Evolutionary conservation across 2,113 vertebrate species (phyloP), one percentile per base, ranked within the genome.

Genomic region (Hemiprocne comata): DNA sequence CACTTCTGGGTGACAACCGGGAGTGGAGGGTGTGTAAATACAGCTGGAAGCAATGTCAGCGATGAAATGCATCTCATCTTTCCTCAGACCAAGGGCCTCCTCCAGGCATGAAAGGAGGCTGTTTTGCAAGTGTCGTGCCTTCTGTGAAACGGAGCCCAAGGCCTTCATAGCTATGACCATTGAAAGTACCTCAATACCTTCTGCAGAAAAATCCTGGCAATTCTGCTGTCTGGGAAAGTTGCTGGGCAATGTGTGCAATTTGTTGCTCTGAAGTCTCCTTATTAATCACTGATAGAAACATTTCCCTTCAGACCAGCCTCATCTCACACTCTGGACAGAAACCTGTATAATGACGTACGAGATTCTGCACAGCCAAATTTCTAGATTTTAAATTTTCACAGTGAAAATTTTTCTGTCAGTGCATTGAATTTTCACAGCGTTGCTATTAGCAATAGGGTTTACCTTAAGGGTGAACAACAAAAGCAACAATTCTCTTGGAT

Each of bases 351-450:
- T 93, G 48, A 53, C 54, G 69, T 53, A 89, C 33, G 54, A 87
- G 89, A 50, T 21, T 44, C 19, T 81, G 17, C 21, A 57, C 72
- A 90, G 62, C 26, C 36, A 80, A 69, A 86, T 86, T 86, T 93
- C 76, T 67, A 67, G 44, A 38, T 84, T 13, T 3, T 84, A 75
- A 92, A 93, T 72, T 71, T 85, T 90, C n/a, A 64, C 34, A 74
- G 62, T 53, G 77, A 94, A 94, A 94, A 96, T 82, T 89, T 84
- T 90, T 95, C 79, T 74, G 72, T 89, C 94, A 69, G 93, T 93
- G 57, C 72, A 96, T 92, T 87, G 90, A 93, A 90, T 93, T 92
- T 92, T 86, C 53, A 69, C 87, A 86, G 69, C 2, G 4, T 78
- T 93, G 67, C 66, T 91, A 34, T 81, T 85, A 92, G 58, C 87